Percentiles rank a stretch among this genome's conserved stretches.
Evolutionary conservation across 2,113 vertebrate species (phyloP).

Genomic region (Microcebus jonahi): DNA sequence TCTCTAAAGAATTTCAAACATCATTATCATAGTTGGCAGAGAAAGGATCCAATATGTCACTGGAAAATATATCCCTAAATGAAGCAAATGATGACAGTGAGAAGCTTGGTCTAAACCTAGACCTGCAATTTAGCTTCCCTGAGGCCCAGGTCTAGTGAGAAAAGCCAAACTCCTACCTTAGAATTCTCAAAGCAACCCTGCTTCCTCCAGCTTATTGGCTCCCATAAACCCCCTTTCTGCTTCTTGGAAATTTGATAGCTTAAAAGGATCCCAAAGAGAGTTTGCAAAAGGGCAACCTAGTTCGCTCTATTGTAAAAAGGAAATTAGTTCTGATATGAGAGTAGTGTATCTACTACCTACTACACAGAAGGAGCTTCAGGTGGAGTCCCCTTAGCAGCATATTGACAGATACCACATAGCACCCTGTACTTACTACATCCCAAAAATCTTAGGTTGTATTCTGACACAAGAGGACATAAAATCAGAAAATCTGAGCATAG

Average conservation of each 20-base stretch:
- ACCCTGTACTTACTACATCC: neutral
- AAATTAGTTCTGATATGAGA: neutral
- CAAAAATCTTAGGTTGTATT: neutral
- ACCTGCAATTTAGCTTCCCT: neutral
- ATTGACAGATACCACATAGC: neutral
- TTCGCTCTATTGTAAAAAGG: neutral
- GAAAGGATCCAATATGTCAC: conserved; percentile 55
- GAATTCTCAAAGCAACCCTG: neutral
- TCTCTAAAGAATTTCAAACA: conserved; percentile 54
- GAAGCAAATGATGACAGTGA: conserved; percentile 45
- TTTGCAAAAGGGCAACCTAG: neutral
- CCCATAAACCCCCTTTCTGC: neutral
- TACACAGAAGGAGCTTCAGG: neutral
- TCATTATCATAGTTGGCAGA: conserved; percentile 58
- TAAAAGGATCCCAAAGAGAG: neutral
- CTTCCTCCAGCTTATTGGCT: neutral
- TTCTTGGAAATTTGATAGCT: neutral
- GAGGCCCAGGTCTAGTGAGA: neutral
- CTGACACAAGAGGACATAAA: neutral
- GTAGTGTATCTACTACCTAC: neutral
- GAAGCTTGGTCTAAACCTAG: neutral
- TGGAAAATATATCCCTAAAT: conserved; percentile 26
- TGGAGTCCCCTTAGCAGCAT: neutral
- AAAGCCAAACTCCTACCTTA: neutral
- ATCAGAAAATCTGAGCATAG: neutral